phyloP scores from a whole-genome alignment of 1,140 invertebrate species.

The Penaeus vannamei region DNA sequence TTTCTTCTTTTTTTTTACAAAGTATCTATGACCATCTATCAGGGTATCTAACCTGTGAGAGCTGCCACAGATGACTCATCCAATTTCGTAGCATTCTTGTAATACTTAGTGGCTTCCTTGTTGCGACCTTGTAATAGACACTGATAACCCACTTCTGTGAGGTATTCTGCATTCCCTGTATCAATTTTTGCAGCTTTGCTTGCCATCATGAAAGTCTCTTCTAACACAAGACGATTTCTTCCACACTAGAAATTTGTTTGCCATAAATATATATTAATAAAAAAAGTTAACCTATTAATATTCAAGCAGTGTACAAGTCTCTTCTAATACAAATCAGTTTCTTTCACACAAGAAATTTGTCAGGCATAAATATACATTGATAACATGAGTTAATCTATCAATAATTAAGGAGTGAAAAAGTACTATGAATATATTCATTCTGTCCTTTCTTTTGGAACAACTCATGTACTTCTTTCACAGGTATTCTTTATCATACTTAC shows the following conservation, averaged over 20 bases:
- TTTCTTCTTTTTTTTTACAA: too few relatives aligned
- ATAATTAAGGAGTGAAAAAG: too few relatives aligned
- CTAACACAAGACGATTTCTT: conserved; percentile 79
- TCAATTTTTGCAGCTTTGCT: conserved; percentile 84
- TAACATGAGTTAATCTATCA: neutral
- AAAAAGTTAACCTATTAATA: neutral
- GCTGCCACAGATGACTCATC: conserved; percentile 87
- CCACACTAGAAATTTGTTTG: conserved; percentile 75
- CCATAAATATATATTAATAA: neutral
- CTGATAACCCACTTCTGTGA: conserved; percentile 87
- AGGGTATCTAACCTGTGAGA: conserved; percentile 73
- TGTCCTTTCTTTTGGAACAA: too few relatives aligned
- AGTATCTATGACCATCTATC: neutral
- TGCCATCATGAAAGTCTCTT: conserved; percentile 81
- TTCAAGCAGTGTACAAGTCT: conserved; percentile 69
- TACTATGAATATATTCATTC: too few relatives aligned
- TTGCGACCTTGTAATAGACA: conserved; percentile 80
- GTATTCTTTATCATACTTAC: conserved; percentile 70
- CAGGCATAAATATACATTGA: neutral
- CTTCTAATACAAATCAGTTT: conserved; percentile 80
- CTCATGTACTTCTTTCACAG: too few relatives aligned
- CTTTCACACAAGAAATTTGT: conserved; percentile 77
- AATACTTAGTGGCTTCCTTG: conserved; percentile 85
- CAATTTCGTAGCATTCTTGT: conserved; percentile 84
- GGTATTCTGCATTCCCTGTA: conserved; percentile 79